These are phyloP conservation scores for Diabrotica virgifera DNA, from an alignment of 1,140 invertebrate genomes.

Conservation along the genomic window DNA sequence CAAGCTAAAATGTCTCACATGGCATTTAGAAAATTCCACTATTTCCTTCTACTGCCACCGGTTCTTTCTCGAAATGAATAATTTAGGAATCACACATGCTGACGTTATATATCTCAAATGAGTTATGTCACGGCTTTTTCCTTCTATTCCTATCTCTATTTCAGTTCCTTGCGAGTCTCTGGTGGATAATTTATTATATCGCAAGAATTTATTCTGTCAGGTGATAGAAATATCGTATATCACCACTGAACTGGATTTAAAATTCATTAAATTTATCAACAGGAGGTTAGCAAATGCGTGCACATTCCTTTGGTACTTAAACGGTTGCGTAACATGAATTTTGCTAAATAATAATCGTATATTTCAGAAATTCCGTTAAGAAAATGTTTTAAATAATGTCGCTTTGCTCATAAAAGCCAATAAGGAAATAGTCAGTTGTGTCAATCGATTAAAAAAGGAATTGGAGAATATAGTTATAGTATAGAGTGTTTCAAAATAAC, in stretches of 20 bases:
- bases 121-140: constrained; percentile 2
- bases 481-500: too few relatives aligned
- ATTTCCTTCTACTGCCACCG: background rate
- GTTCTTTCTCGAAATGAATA: background rate
- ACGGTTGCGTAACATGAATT: background rate
- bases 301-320: background rate
- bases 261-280: constrained; percentile 1
- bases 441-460: too few relatives aligned
- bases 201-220: background rate
- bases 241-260: background rate
- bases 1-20: background rate
- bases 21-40: background rate
- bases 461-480: too few relatives aligned
- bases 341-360: too few relatives aligned
- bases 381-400: too few relatives aligned
- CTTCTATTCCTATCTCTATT: background rate
- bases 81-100: constrained; percentile 2
- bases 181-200: background rate
- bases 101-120: constrained; percentile 2
- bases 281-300: background rate
- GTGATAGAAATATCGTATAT: background rate
- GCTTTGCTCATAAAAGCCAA: too few relatives aligned
- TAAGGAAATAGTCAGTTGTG: too few relatives aligned
- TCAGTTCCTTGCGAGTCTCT: background rate
- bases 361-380: too few relatives aligned